phyloP scores from a whole-genome alignment of 2,888 invertebrate genomes.

The Trachelus tabidus region DNA sequence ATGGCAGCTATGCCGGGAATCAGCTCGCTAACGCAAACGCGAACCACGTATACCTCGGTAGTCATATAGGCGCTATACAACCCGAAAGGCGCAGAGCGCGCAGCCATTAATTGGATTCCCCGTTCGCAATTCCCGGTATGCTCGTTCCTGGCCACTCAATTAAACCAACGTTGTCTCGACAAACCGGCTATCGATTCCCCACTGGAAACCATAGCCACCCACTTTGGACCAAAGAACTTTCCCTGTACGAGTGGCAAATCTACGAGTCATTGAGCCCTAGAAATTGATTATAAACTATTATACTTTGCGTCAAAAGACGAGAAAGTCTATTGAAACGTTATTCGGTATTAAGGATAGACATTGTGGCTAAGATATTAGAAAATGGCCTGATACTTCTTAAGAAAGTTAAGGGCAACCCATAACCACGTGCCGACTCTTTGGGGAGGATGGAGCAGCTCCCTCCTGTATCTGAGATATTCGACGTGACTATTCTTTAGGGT shows the following conservation, averaged over 20 bases:
- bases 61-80: background rate
- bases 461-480: background rate
- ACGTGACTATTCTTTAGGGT: background rate
- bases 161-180: constrained; percentile 40
- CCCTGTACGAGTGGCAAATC: background rate
- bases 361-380: background rate
- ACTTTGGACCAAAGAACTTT: background rate
- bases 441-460: no score
- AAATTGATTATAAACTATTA: no score
- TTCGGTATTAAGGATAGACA: background rate
- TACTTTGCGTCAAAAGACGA: no score
- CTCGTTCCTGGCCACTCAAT: constrained; percentile 43
- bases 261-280: background rate
- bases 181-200: constrained; percentile 29
- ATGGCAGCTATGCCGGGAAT: background rate
- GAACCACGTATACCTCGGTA: background rate
- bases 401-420: background rate
- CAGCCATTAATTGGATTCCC: constrained; percentile 52
- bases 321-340: background rate
- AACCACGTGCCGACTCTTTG: background rate
- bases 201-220: background rate
- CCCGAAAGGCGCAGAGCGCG: constrained; percentile 32
- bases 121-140: constrained; percentile 46
- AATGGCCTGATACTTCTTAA: background rate
- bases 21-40: background rate